These are phyloP conservation scores for Globodera ellingtonae DNA, from an alignment of 1,140 invertebrate species.

Conservation along the genomic window DNA sequence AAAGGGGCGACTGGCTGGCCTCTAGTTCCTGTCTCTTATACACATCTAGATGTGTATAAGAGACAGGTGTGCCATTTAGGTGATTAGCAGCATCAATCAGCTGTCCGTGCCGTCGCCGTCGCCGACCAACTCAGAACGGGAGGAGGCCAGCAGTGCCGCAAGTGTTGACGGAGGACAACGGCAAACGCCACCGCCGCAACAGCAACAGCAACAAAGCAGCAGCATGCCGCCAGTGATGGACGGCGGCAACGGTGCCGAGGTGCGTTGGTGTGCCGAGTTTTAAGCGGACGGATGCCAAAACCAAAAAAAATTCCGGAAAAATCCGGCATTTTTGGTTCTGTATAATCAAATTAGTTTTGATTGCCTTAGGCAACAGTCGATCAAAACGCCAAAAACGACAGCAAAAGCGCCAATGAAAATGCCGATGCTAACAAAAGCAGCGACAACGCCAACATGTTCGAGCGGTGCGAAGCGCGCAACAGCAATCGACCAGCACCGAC, in stretches of 20 bases:
- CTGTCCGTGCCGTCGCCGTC: neutral
- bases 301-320: neutral
- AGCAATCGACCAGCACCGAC: conserved; percentile 48
- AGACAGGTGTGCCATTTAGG: neutral
- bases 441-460: neutral
- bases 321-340: neutral
- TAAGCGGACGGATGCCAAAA: too few relatives aligned
- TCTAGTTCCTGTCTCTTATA: too few relatives aligned
- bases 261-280: neutral
- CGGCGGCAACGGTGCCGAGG: neutral
- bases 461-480: conserved; percentile 2
- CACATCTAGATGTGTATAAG: too few relatives aligned
- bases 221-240: neutral
- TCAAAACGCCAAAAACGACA: conserved; percentile 15
- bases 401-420: neutral
- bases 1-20: neutral
- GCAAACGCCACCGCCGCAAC: neutral
- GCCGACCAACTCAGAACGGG: neutral
- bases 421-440: neutral
- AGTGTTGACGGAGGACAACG: neutral
- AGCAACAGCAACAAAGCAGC: neutral
- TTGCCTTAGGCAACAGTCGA: neutral
- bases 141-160: neutral
- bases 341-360: too few relatives aligned
- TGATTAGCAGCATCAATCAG: neutral